phyloP scores from a whole-genome alignment of 2,888 invertebrate genomes.

The Miltochrista miniata region DNA sequence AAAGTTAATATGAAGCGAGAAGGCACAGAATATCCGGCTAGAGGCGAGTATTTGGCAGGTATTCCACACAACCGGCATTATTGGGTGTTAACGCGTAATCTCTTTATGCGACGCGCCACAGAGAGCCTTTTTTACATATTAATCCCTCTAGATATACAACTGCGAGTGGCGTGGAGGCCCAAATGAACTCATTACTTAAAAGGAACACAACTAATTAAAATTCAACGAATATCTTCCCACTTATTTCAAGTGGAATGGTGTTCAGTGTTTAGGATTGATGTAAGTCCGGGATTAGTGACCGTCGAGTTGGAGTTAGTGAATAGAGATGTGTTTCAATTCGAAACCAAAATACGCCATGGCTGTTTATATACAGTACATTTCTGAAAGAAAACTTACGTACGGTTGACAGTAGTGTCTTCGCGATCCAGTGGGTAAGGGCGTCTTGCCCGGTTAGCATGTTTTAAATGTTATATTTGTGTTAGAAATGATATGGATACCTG shows the following conservation, averaged over 20 bases:
- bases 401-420: too few relatives aligned
- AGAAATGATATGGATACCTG: too few relatives aligned
- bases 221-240: constrained; percentile 23
- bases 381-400: too few relatives aligned
- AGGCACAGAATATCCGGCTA: constrained; percentile 11
- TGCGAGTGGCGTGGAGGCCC: constrained; percentile 19
- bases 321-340: too few relatives aligned
- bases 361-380: too few relatives aligned
- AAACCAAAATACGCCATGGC: too few relatives aligned
- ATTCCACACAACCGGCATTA: constrained; percentile 42
- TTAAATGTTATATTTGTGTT: too few relatives aligned
- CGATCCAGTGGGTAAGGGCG: too few relatives aligned
- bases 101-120: constrained; percentile 26
- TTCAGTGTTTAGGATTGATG: constrained; percentile 11
- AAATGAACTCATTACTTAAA: constrained; percentile 32
- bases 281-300: constrained; percentile 6
- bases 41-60: constrained; percentile 32
- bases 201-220: constrained; percentile 27
- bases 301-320: not conserved
- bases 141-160: constrained; percentile 29
- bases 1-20: constrained; percentile 24
- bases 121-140: constrained; percentile 38
- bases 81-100: constrained; percentile 44
- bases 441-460: too few relatives aligned
- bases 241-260: constrained; percentile 24